phyloP scores from a whole-genome alignment of 2,888 invertebrate genomes.

The Zeuzera pyrina region DNA sequence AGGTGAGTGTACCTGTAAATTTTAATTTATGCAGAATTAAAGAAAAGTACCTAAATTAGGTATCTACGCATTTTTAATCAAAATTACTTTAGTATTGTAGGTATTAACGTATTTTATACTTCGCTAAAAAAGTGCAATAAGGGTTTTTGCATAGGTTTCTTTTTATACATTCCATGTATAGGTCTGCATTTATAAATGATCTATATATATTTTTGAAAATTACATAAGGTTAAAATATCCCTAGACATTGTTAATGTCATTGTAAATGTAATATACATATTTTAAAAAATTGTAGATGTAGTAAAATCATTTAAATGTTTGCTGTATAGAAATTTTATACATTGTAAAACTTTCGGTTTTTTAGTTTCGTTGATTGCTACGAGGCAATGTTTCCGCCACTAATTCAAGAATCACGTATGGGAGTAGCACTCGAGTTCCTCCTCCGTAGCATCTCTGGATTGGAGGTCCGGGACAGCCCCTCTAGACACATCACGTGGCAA shows the following conservation, averaged over 20 bases:
- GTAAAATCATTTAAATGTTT: neutral
- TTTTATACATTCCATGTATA: too few species aligned
- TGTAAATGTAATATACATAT: constrained; percentile 2
- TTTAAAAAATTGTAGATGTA: neutral
- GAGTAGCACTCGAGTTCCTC: constrained; percentile 92
- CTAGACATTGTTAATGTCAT: constrained; percentile 3
- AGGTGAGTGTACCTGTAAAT: constrained; percentile 80
- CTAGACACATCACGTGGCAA: constrained; percentile 40
- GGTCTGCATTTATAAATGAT: too few species aligned
- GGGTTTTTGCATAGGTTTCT: too few species aligned
- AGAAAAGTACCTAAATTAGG: too few species aligned
- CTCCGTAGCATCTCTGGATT: constrained; percentile 88
- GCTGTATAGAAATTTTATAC: neutral
- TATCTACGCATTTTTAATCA: too few species aligned
- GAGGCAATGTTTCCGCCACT: constrained; percentile 79
- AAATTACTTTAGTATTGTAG: neutral
- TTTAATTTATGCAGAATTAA: constrained; percentile 14
- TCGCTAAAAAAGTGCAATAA: too few species aligned
- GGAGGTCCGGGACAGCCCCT: constrained; percentile 52
- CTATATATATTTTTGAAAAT: too few species aligned
- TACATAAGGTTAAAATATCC: too few species aligned
- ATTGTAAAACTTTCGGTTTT: too few species aligned
- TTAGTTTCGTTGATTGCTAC: constrained; percentile 89
- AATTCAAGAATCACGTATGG: constrained; percentile 73
- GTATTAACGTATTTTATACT: too few species aligned